These are phyloP conservation scores for Electrophaes corylata DNA, from an alignment of 2,888 invertebrate species.

Conservation along the genomic window DNA sequence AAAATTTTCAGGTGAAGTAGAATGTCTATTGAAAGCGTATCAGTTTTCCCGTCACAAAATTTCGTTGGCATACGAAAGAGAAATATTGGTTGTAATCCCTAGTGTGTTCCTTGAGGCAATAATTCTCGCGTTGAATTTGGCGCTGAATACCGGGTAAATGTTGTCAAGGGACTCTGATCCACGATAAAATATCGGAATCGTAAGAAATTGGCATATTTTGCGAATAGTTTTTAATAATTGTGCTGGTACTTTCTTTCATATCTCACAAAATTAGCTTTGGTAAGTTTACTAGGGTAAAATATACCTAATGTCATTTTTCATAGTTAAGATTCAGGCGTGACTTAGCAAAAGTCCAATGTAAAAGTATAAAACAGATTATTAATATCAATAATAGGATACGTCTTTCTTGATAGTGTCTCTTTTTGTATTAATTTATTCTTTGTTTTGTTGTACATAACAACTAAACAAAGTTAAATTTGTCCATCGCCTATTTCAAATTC, in stretches of 20 bases:
- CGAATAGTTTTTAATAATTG: conserved; percentile 9
- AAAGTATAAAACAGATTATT: too few species aligned
- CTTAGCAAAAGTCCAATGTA: too few species aligned
- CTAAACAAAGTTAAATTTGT: neutral
- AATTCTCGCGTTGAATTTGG: conserved; percentile 40
- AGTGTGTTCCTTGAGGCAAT: conserved; percentile 35
- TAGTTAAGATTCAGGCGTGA: too few species aligned
- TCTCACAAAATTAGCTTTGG: conserved; percentile 1
- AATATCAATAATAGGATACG: too few species aligned
- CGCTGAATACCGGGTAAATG: conserved; percentile 38
- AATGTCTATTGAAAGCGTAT: conserved; percentile 4
- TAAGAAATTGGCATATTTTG: conserved; percentile 6
- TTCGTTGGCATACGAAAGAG: conserved; percentile 27
- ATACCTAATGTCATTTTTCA: too few species aligned
- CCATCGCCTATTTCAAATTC: conserved; percentile 7
- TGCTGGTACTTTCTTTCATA: conserved; percentile 5
- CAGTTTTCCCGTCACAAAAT: conserved; percentile 26
- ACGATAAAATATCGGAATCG: conserved; percentile 23
- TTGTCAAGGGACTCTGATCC: conserved; percentile 37
- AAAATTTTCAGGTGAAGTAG: neutral
- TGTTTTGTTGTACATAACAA: too few species aligned
- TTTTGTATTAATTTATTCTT: neutral
- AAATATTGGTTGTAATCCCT: conserved; percentile 45
- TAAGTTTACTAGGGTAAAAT: too few species aligned
- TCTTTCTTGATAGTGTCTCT: too few species aligned